These are phyloP conservation scores for Periparus ater DNA, from an alignment of 2,797 vertebrate species.

Conservation along the genomic window DNA sequence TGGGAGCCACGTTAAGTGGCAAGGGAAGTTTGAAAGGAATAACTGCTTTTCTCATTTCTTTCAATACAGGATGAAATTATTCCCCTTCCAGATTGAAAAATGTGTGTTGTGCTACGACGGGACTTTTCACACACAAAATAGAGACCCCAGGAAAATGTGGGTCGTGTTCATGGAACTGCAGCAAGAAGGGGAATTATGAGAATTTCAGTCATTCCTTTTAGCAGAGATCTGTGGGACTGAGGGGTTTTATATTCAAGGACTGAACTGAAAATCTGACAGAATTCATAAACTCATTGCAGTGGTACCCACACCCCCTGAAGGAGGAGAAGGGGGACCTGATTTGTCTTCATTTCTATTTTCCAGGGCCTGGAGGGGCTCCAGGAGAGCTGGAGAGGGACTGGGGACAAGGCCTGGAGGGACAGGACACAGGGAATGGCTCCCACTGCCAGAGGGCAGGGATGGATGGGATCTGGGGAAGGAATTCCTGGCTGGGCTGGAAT, in stretches of 20 bases:
- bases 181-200: background rate
- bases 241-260: background rate
- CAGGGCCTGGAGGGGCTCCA: background rate
- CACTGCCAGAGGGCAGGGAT: accelerated
- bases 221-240: background rate
- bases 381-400: background rate
- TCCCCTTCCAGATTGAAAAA: background rate
- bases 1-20: slow-evolving; percentile 36
- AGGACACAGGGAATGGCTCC: background rate
- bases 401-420: background rate
- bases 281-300: background rate
- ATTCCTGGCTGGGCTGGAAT: background rate
- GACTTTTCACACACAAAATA: background rate
- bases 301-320: background rate
- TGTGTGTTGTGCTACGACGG: background rate
- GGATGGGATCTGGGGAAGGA: background rate
- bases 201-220: background rate
- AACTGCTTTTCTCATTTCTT: background rate
- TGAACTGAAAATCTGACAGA: background rate
- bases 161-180: background rate
- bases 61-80: background rate
- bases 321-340: background rate
- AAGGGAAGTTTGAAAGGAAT: slow-evolving; percentile 30
- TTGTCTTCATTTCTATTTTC: background rate
- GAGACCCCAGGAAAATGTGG: background rate